Evolutionary conservation across 2,113 vertebrate genomes (phyloP).

Genomic region (Dipodomys spectabilis): DNA sequence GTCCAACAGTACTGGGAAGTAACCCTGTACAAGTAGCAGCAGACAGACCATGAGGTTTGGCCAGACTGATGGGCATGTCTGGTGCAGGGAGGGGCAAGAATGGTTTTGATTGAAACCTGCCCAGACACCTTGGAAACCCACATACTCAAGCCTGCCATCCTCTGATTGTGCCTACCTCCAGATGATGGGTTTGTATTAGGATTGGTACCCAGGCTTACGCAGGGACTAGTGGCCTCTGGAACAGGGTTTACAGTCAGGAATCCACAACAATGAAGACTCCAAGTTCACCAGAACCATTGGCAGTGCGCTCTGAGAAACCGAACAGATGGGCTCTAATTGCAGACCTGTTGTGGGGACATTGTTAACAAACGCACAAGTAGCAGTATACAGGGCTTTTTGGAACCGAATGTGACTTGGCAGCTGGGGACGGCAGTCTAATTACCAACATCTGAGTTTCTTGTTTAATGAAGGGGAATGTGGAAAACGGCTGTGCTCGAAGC

Average conservation of each 20-base stretch:
- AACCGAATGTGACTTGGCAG: constrained; percentile 87
- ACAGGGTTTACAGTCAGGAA: constrained; percentile 70
- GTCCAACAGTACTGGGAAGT: background rate
- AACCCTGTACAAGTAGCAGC: background rate
- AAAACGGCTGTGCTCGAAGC: constrained; percentile 64
- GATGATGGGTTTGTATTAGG: background rate
- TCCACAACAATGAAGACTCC: constrained; percentile 72
- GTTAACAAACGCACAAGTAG: constrained; percentile 88
- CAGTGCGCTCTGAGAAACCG: constrained; percentile 80
- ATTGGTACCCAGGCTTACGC: background rate
- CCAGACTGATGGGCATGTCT: background rate
- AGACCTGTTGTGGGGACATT: constrained; percentile 89
- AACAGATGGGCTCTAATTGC: constrained; percentile 90
- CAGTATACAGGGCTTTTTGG: constrained; percentile 86
- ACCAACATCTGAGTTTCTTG: constrained; percentile 90
- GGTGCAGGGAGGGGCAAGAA: background rate
- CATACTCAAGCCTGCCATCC: rapidly evolving
- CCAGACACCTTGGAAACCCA: too few species aligned
- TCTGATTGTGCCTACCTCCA: background rate
- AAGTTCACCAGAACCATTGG: constrained; percentile 83
- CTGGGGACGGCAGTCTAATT: constrained; percentile 89
- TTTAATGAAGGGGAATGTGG: constrained; percentile 83
- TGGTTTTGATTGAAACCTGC: background rate
- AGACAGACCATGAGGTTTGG: background rate
- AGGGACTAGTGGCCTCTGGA: constrained; percentile 59